Evolutionary conservation across 1,140 invertebrate species (phyloP).

Genomic region (Macrosteles quadrilineatus): DNA sequence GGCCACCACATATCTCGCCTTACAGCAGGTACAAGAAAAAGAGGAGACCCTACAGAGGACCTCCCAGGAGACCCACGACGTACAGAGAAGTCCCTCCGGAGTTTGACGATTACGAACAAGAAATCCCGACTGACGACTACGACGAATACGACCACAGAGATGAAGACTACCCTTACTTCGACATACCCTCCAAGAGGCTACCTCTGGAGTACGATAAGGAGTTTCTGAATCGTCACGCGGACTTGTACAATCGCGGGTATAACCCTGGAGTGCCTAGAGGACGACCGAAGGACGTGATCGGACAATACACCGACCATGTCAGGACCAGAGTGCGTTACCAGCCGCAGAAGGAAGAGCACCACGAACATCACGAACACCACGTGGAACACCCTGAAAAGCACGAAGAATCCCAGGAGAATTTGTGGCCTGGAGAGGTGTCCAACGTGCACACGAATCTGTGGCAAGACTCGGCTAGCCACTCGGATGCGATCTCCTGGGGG

Average conservation of each 20-base stretch:
- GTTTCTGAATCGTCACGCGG: conserved; percentile 20
- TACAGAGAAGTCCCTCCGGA: conserved; percentile 15
- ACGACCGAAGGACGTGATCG: not conserved
- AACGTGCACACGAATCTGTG: not conserved
- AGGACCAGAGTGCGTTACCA: conserved; percentile 1
- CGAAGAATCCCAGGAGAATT: conserved; percentile 8
- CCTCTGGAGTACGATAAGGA: conserved; percentile 24
- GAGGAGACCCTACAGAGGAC: conserved; percentile 14
- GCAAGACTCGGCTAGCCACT: not conserved
- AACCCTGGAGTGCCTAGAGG: conserved; percentile 4
- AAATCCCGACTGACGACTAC: conserved; percentile 17
- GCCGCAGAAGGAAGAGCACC: not conserved
- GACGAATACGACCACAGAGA: conserved; percentile 16
- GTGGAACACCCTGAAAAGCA: not conserved
- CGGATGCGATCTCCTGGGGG: not conserved
- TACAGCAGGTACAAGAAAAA: conserved; percentile 26
- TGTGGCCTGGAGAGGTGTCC: conserved; percentile 12
- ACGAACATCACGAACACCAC: no score
- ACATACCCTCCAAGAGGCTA: conserved; percentile 10
- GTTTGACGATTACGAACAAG: conserved; percentile 29
- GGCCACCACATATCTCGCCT: conserved; percentile 6
- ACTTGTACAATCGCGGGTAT: conserved; percentile 18
- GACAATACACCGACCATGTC: conserved; percentile 18
- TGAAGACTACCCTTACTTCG: conserved; percentile 18
- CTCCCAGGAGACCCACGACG: not conserved